Evolutionary conservation across 2,113 vertebrate genomes (phyloP).

Genomic region (Siphamia tubifer): DNA sequence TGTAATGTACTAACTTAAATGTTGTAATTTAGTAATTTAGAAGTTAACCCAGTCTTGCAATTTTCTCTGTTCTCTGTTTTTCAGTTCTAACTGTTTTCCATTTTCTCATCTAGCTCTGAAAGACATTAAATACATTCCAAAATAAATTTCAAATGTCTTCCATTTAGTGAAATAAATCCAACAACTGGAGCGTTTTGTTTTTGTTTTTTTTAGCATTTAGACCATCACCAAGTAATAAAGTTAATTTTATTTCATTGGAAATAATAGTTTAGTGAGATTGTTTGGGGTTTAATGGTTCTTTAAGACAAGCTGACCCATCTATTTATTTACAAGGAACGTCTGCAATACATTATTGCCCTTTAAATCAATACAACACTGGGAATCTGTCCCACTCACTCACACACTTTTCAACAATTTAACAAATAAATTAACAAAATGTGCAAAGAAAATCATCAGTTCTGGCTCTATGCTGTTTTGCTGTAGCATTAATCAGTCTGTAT

Average conservation of each 20-base stretch:
- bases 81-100: too few species aligned
- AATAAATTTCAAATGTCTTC: background rate
- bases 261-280: too few species aligned
- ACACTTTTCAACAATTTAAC: background rate
- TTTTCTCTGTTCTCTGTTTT: too few species aligned
- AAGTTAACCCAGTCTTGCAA: too few species aligned
- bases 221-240: too few species aligned
- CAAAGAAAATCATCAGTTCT: background rate
- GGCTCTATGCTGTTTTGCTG: background rate
- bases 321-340: background rate
- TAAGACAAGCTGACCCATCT: background rate
- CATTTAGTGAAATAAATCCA: background rate
- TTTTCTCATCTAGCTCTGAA: too few species aligned
- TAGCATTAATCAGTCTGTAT: background rate
- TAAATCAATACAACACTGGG: background rate
- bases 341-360: constrained; percentile 19
- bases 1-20: too few species aligned
- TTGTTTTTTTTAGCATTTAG: background rate
- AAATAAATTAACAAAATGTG: constrained; percentile 33
- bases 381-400: background rate
- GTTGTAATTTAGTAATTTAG: too few species aligned
- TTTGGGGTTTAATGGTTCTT: background rate
- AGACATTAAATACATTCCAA: too few species aligned
- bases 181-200: background rate
- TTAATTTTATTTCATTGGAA: too few species aligned